A percentile compares a stretch with the other conserved stretches of the same genome.
phyloP scores from a whole-genome alignment of 2,113 vertebrate genomes.

The Sus scrofa region DNA sequence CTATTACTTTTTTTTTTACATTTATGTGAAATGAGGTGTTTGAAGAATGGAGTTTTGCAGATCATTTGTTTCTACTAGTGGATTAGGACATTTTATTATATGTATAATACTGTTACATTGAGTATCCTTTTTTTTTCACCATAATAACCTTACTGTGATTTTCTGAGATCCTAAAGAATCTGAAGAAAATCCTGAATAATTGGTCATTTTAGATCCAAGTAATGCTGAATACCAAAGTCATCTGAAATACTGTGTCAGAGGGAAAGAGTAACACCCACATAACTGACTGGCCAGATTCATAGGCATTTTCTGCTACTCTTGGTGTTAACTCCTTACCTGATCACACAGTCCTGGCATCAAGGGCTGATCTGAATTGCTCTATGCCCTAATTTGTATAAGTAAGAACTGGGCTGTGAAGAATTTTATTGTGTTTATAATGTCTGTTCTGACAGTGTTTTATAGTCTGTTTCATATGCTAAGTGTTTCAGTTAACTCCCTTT shows the following conservation, averaged over 20 bases:
- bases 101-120: not conserved
- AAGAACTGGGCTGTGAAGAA: not conserved
- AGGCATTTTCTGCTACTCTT: not conserved
- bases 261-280: accelerated
- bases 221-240: not conserved
- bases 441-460: slow-evolving; percentile 13
- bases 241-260: not conserved
- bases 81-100: not conserved
- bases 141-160: not conserved
- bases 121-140: not conserved
- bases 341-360: not conserved
- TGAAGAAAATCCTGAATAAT: not conserved
- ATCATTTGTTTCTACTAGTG: not conserved
- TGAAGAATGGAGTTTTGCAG: not conserved
- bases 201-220: not conserved
- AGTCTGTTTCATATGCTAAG: slow-evolving; percentile 37
- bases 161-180: not conserved
- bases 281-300: not conserved
- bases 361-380: not conserved
- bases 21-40: not conserved
- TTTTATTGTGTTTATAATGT: not conserved
- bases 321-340: not conserved
- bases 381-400: not conserved
- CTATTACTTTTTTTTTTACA: not conserved
- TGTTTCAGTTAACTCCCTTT: not conserved